Conservation (phyloP, 2,888 invertebrate species). For the Microchrysa polita region DNA sequence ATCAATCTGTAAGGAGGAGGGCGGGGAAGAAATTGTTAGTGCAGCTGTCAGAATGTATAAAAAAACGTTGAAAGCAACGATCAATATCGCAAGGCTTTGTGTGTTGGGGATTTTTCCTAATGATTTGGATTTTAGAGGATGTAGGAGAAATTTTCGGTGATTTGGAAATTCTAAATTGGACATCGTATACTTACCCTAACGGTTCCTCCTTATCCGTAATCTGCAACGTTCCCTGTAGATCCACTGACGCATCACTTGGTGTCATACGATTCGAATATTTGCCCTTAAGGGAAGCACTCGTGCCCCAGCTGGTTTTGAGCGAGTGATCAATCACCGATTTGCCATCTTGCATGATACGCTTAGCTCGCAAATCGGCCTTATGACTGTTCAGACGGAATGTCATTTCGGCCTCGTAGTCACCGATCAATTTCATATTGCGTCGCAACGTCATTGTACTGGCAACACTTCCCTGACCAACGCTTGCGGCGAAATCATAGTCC, state of each 20-base stretch:
- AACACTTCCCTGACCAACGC: constrained; percentile 70
- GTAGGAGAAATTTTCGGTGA: no score
- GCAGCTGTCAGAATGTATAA: no score
- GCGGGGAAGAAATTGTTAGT: no score
- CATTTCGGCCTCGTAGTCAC: constrained; percentile 69
- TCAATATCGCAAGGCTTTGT: no score
- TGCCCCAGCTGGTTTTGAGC: constrained; percentile 60
- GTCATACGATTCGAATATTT: constrained; percentile 58
- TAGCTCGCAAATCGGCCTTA: constrained; percentile 56
- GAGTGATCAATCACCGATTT: constrained; percentile 55
- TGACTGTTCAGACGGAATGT: constrained; percentile 66
- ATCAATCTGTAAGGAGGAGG: constrained; percentile 56
- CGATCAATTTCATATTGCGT: constrained; percentile 60
- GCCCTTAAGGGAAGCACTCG: constrained; percentile 57
- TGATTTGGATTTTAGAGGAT: no score
- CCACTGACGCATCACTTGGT: constrained; percentile 57
- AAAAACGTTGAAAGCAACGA: no score
- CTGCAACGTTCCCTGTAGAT: constrained; percentile 58
- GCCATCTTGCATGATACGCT: constrained; percentile 58
- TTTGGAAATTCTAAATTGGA: no score
- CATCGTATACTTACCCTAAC: constrained; percentile 38
- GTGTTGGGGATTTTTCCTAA: no score
- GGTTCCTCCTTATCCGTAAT: constrained; percentile 57
- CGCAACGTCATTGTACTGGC: constrained; percentile 66
- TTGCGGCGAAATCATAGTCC: constrained; percentile 68